Percentiles rank a stretch among this genome's conserved stretches.
Conservation (phyloP, 2,797 vertebrate species). For the Botia kubotai region DNA sequence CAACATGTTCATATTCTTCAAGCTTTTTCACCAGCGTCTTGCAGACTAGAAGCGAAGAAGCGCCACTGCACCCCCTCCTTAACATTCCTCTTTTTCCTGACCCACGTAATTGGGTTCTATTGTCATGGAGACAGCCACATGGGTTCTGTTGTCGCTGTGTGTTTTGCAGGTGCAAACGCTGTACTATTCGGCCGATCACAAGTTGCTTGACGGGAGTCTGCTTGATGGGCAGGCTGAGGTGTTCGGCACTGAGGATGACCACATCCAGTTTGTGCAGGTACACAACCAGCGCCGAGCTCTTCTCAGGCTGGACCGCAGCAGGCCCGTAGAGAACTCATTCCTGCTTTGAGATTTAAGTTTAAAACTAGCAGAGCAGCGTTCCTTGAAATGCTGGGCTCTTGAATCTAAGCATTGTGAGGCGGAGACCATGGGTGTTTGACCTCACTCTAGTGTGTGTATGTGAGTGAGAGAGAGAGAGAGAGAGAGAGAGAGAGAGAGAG, state of each 20-base stretch:
- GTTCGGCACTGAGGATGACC: conserved; percentile 98
- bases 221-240: conserved; percentile 97
- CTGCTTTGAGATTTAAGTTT: conserved; percentile 11
- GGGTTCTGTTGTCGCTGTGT: conserved; percentile 96
- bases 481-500: not conserved
- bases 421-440: not conserved
- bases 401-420: conserved; percentile 16
- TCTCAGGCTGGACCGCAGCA: conserved; percentile 40
- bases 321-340: conserved; percentile 6
- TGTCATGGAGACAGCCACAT: conserved; percentile 95
- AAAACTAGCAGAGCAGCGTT: conserved; percentile 23
- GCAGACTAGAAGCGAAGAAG: conserved; percentile 61
- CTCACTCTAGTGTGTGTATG: not conserved
- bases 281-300: conserved; percentile 67
- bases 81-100: conserved; percentile 51
- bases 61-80: conserved; percentile 41
- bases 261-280: conserved; percentile 99
- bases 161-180: conserved; percentile 99
- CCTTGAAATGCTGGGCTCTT: conserved; percentile 41
- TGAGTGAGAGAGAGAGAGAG: not conserved
- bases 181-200: conserved; percentile 99
- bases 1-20: conserved; percentile 56
- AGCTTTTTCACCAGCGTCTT: conserved; percentile 65
- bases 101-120: conserved; percentile 72
- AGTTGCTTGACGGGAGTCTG: conserved; percentile 98